A percentile compares a stretch with the other conserved stretches of the same genome.
phyloP scores from a whole-genome alignment of 2,888 invertebrate genomes.

The Amaurobius ferox region DNA sequence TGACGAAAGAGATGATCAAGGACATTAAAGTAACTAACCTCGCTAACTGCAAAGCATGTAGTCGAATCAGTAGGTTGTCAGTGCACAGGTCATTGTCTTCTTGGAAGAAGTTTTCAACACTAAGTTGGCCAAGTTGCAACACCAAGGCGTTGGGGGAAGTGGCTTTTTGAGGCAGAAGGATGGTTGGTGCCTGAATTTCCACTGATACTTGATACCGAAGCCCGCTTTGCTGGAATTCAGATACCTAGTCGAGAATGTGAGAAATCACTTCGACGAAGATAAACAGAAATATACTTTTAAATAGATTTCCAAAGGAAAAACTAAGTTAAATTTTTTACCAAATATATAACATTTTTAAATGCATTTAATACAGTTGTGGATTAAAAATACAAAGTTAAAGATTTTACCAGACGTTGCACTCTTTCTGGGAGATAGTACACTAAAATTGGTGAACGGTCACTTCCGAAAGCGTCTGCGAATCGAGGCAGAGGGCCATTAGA shows the following conservation, averaged over 20 bases:
- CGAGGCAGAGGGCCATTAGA: too few relatives aligned
- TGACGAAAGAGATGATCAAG: slow-evolving; percentile 76
- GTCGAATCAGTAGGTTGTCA: slow-evolving; percentile 85
- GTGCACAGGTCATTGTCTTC: slow-evolving; percentile 80
- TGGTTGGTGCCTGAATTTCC: slow-evolving; percentile 85
- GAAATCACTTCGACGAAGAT: too few relatives aligned
- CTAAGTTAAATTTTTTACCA: too few relatives aligned
- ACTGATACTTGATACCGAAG: slow-evolving; percentile 82
- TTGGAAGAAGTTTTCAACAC: slow-evolving; percentile 88
- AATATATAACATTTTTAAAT: too few relatives aligned
- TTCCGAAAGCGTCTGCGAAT: too few relatives aligned
- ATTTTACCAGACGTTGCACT: too few relatives aligned
- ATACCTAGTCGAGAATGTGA: slow-evolving; percentile 50
- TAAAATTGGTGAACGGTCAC: too few relatives aligned
- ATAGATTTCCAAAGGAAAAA: too few relatives aligned
- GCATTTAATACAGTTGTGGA: too few relatives aligned
- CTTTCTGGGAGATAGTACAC: too few relatives aligned
- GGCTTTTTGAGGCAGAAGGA: slow-evolving; percentile 87
- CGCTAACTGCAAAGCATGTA: slow-evolving; percentile 83
- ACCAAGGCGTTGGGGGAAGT: slow-evolving; percentile 87
- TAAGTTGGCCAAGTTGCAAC: slow-evolving; percentile 86
- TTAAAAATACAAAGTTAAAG: too few relatives aligned
- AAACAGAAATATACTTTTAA: too few relatives aligned
- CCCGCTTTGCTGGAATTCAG: slow-evolving; percentile 76
- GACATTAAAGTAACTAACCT: slow-evolving; percentile 75